Conservation (phyloP, 1,140 invertebrate species). For the Ridgeia piscesae region DNA sequence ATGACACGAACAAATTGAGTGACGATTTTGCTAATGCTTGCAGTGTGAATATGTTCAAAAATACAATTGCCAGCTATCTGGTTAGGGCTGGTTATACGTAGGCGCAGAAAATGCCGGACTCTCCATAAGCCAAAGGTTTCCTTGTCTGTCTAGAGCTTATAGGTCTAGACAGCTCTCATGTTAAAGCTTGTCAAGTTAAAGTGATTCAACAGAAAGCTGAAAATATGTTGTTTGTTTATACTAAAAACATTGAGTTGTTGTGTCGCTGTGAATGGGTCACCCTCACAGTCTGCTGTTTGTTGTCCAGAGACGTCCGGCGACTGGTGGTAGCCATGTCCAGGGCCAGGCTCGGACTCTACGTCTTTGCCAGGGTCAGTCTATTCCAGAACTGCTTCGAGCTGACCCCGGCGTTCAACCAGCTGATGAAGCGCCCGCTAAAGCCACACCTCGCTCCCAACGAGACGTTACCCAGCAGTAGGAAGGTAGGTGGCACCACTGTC, state of each 20-base stretch:
- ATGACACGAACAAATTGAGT: too few relatives aligned
- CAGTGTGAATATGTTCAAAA: too few relatives aligned
- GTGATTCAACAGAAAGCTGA: not conserved
- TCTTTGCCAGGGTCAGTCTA: constrained; percentile 88
- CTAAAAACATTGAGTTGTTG: not conserved
- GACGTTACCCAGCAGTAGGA: constrained; percentile 72
- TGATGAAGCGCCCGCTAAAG: constrained; percentile 71
- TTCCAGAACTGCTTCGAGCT: constrained; percentile 98
- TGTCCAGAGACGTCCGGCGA: constrained; percentile 82
- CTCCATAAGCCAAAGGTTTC: too few relatives aligned
- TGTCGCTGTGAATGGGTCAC: not conserved
- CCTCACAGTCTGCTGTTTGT: constrained; percentile 10
- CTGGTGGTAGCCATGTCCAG: constrained; percentile 97
- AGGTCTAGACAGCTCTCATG: too few relatives aligned
- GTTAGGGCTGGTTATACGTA: too few relatives aligned
- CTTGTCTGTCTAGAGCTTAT: too few relatives aligned
- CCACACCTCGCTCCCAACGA: constrained; percentile 79
- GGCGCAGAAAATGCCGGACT: too few relatives aligned
- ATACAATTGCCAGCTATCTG: too few relatives aligned
- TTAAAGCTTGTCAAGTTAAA: too few relatives aligned
- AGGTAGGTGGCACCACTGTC: constrained; percentile 35
- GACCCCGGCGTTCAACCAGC: constrained; percentile 69
- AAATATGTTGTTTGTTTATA: not conserved
- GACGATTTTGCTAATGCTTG: too few relatives aligned
- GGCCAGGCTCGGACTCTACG: constrained; percentile 93